Conservation (phyloP, 2,113 vertebrate species). For the Xiphias gladius region DNA sequence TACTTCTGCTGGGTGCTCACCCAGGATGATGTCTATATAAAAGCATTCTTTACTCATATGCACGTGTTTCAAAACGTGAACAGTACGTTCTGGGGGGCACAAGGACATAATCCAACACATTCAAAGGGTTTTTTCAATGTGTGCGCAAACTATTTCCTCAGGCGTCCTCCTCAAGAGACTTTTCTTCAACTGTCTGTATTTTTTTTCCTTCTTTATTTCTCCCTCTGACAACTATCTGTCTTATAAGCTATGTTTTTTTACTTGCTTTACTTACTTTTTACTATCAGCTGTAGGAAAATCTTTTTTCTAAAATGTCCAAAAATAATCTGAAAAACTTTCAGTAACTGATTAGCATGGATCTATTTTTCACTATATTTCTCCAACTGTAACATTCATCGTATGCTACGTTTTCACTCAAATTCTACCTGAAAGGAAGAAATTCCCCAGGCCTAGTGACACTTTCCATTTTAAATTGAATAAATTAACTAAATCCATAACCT, state of each 20-base stretch:
- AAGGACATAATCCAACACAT: background rate
- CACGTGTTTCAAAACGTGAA: background rate
- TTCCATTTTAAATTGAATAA: slow-evolving; percentile 46
- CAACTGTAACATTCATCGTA: background rate
- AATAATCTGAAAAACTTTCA: background rate
- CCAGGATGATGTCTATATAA: background rate
- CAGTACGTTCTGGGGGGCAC: background rate
- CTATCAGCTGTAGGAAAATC: background rate
- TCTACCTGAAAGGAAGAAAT: slow-evolving; percentile 1
- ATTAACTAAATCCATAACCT: slow-evolving; percentile 42
- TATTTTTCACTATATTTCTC: background rate
- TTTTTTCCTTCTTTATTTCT: background rate
- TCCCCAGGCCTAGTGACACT: slow-evolving; percentile 1
- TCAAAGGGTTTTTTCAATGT: background rate
- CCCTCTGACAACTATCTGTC: background rate
- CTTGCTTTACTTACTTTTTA: background rate
- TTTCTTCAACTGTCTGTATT: background rate
- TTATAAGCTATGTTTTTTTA: background rate
- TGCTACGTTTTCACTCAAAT: slow-evolving; percentile 8
- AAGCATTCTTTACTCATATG: background rate
- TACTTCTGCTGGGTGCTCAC: background rate
- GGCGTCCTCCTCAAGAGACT: background rate
- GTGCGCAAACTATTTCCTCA: background rate
- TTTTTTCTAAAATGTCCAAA: background rate
- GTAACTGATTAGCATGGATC: background rate